Percentiles rank a stretch among this genome's conserved stretches.
phyloP scores from a whole-genome alignment of 2,888 invertebrate genomes.

The Andrena camellia region DNA sequence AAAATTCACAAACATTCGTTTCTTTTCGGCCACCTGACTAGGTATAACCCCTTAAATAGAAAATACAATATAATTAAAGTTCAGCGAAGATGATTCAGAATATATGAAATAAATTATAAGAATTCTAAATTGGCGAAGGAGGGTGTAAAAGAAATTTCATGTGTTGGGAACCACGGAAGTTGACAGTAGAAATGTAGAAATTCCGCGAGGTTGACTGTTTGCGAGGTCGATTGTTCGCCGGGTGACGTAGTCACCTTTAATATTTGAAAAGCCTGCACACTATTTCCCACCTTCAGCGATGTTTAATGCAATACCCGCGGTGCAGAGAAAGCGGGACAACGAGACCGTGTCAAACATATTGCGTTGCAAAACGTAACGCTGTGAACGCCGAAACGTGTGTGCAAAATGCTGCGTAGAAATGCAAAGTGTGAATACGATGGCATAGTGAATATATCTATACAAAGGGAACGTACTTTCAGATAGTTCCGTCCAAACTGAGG shows the following conservation, averaged over 20 bases:
- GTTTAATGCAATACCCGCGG: constrained; percentile 39
- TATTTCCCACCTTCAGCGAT: neutral
- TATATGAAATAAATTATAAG: neutral
- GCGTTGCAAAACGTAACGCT: constrained; percentile 22
- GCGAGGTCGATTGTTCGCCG: constrained; percentile 10
- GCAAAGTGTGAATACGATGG: neutral
- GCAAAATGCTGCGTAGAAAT: neutral
- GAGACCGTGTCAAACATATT: constrained; percentile 17
- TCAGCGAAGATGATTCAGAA: too few relatives aligned
- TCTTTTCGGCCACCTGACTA: too few relatives aligned
- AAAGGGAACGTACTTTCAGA: neutral
- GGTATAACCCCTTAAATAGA: too few relatives aligned
- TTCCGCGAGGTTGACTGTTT: neutral
- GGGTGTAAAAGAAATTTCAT: neutral
- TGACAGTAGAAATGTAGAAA: neutral
- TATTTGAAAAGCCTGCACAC: constrained; percentile 24
- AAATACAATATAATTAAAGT: too few relatives aligned
- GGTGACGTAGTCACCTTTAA: constrained; percentile 10
- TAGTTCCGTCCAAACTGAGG: neutral
- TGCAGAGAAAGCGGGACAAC: constrained; percentile 17
- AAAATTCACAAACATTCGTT: too few relatives aligned
- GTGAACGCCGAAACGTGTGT: constrained; percentile 17
- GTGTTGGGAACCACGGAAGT: neutral
- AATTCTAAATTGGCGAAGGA: neutral
- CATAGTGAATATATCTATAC: neutral